These are phyloP conservation scores for Hemibagrus guttatus DNA, from an alignment of 2,797 vertebrate species.

Conservation along the genomic window DNA sequence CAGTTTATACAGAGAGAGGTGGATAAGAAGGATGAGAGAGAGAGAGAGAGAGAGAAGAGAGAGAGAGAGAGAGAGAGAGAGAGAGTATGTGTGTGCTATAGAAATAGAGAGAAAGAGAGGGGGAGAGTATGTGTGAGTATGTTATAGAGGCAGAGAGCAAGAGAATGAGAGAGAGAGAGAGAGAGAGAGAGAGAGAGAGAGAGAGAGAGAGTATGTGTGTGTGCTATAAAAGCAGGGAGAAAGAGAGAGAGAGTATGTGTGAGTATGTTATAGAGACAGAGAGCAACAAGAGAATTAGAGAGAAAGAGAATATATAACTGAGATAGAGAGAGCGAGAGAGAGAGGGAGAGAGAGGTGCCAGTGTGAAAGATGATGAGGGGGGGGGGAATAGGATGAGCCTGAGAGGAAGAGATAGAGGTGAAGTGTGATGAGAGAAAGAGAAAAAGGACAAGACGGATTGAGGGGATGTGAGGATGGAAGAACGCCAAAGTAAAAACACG, in stretches of 20 bases:
- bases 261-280: background rate
- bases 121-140: slow-evolving; percentile 14
- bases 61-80: background rate
- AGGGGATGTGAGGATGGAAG: background rate
- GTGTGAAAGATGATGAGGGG: background rate
- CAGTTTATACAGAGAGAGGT: slow-evolving; percentile 12
- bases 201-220: too few relatives aligned
- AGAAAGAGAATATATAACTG: slow-evolving; percentile 4
- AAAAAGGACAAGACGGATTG: background rate
- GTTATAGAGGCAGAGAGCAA: background rate
- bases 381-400: background rate
- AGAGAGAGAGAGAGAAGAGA: too few relatives aligned
- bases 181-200: background rate
- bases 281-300: background rate
- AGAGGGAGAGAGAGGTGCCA: background rate
- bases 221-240: too few relatives aligned
- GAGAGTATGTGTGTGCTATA: too few relatives aligned
- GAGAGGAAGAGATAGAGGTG: slow-evolving; percentile 9
- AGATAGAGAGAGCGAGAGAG: background rate
- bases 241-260: slow-evolving; percentile 2
- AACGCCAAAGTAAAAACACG: background rate
- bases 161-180: background rate
- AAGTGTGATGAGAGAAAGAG: background rate
- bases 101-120: too few relatives aligned
- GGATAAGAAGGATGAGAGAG: background rate